Base-by-base conservation (phyloP, 2,888 invertebrate species). In the Cataglyphis albicans region DNA sequence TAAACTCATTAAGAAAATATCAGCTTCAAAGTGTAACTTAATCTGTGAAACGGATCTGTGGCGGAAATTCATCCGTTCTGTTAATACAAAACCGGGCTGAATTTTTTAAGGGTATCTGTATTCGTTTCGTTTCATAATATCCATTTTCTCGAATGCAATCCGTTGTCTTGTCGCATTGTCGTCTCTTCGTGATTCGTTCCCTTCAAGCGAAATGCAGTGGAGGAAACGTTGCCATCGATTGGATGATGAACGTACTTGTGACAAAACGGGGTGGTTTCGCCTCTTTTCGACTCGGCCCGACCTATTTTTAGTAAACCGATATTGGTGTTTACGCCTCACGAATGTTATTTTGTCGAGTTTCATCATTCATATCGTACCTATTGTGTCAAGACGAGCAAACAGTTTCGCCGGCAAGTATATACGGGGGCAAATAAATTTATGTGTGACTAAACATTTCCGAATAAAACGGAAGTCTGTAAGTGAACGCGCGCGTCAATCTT, bases 251-350 rank as follows among this genome's bases (percentile, higher is more conserved):
- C 78, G 78, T 35, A 44, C 78, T 72, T 35, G 57, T 41, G 72
- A 70, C 72, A 12, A n/a, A 44, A 57, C 57, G 9, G 29, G 61
- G 3, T 75, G 70, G 52, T 76, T 76, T 72, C 21, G 72, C n/a
- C 57, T 41, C 57, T 70, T 76, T 57, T 78, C 78, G 68, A 41
- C 55, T 68, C 52, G n/a, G 55, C 41, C 29, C 59, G 78, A 78
- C 72, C 78, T 59, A 59, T 78, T 78, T 78, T 59, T 72, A 59
- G 72, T 44, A 70, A 75, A 70, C 78, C 72, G 78, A 70, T 78
- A 78, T 78, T 59, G 78, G 41, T 78, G 78, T 78, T 78, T 70
- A 78, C 70, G 72, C 78, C 55, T 76, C 38, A 44, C 67, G 78
- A 18, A 78, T 59, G 78, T 70, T 78, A 78, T 70, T 70, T 41